A percentile compares a stretch with the other conserved stretches of the same genome.
Evolutionary conservation across 1,140 invertebrate genomes (phyloP).

Genomic region (Cyclina sinensis): DNA sequence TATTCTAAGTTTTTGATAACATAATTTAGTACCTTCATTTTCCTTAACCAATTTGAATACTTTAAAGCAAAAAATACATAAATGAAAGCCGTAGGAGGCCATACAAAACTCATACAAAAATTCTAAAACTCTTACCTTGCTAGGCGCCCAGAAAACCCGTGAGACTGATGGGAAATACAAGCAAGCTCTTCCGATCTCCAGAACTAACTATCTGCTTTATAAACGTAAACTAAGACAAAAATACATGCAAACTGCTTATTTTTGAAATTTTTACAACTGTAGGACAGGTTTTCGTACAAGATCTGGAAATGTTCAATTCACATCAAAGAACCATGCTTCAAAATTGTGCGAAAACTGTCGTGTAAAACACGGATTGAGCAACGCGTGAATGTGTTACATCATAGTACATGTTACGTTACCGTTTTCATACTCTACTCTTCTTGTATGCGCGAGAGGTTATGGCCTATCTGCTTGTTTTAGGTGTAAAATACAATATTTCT

Average conservation of each 20-base stretch:
- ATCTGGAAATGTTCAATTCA: conserved; percentile 17
- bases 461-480: background rate
- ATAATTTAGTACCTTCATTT: too few species aligned
- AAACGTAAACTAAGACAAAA: background rate
- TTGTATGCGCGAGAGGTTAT: background rate
- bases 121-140: conserved; percentile 13
- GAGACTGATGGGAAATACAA: conserved; percentile 10
- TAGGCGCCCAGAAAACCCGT: background rate
- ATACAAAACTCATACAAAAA: too few species aligned
- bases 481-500: too few species aligned
- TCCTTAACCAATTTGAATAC: too few species aligned
- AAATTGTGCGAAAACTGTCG: background rate
- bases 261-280: background rate
- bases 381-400: background rate
- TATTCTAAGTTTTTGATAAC: too few species aligned
- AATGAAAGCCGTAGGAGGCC: too few species aligned
- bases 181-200: background rate
- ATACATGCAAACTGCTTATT: conserved; percentile 20
- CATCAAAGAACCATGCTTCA: background rate
- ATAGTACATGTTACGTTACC: background rate
- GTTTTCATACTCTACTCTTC: background rate
- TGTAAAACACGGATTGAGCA: background rate
- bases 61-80: too few species aligned
- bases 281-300: background rate
- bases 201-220: background rate